Conservation (phyloP, 2,888 invertebrate genomes). For the Lycaena phlaeas region DNA sequence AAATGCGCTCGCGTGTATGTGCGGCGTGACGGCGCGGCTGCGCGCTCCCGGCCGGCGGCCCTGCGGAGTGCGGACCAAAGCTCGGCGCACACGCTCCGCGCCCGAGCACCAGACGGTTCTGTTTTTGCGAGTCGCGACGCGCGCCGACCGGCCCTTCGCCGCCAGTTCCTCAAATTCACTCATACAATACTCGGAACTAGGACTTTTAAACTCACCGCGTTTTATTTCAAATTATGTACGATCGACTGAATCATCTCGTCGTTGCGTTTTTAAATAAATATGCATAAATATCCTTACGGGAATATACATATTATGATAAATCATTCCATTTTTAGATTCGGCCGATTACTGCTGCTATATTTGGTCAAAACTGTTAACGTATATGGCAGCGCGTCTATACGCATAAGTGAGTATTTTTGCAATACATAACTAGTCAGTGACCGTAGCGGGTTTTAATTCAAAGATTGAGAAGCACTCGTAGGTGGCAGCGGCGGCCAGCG, state of each 20-base stretch:
- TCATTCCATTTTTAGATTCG: constrained; percentile 6
- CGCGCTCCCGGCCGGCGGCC: constrained; percentile 14
- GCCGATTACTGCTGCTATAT: not conserved
- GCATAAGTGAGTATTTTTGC: constrained; percentile 8
- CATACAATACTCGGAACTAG: constrained; percentile 59
- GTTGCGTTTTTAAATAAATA: constrained; percentile 2
- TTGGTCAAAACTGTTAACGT: not conserved
- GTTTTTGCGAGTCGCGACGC: constrained; percentile 64
- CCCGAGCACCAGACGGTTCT: constrained; percentile 44
- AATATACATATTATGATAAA: constrained; percentile 7
- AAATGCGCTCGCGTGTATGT: constrained; percentile 13
- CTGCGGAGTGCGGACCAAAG: constrained; percentile 14
- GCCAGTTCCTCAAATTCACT: constrained; percentile 46
- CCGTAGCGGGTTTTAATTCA: constrained; percentile 8
- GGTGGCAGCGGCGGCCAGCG: constrained; percentile 16
- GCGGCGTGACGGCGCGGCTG: constrained; percentile 16
- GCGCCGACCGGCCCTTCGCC: constrained; percentile 42
- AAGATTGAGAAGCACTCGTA: constrained; percentile 10
- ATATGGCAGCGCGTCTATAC: constrained; percentile 4
- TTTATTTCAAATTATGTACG: constrained; percentile 9
- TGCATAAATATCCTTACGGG: constrained; percentile 7
- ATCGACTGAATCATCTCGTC: constrained; percentile 4
- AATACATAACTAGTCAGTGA: constrained; percentile 12
- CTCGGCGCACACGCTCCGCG: no score
- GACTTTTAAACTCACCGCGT: constrained; percentile 37